Conservation (phyloP, 1,140 invertebrate species). For the Phymastichus coffea region DNA sequence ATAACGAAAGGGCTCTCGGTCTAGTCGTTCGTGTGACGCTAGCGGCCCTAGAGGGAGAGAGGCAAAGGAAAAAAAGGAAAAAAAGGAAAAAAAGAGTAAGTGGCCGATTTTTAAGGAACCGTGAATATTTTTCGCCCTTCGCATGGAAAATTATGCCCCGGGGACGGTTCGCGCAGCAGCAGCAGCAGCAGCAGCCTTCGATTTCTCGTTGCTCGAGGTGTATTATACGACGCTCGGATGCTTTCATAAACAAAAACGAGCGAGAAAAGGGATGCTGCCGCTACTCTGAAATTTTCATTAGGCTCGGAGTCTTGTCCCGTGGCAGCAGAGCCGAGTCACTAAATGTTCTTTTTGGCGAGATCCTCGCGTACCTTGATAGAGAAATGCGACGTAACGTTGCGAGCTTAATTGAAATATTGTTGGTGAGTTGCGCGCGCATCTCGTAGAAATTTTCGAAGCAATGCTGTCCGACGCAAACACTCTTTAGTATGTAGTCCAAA, state of each 20-base stretch:
- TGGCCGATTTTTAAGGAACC: conserved; percentile 54
- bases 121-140: conserved; percentile 50
- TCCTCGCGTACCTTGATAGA: no score
- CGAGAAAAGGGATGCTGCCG: conserved; percentile 11
- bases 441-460: no score
- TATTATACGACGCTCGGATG: neutral
- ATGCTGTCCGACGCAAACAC: no score
- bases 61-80: no score
- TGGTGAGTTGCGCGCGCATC: no score
- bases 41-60: conserved; percentile 41
- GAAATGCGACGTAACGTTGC: no score
- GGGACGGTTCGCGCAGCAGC: conserved; percentile 38
- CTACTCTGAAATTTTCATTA: conserved; percentile 8
- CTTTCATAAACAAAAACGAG: conserved; percentile 9
- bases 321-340: neutral
- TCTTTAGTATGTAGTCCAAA: no score
- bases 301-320: neutral
- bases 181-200: conserved; percentile 22
- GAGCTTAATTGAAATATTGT: no score
- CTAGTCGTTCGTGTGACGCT: no score
- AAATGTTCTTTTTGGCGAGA: neutral
- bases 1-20: no score
- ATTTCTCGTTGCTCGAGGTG: conserved; percentile 5
- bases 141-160: conserved; percentile 48
- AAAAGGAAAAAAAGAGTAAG: conserved; percentile 35